phyloP scores from a whole-genome alignment of 2,888 invertebrate species.

The Erebia ligea region DNA sequence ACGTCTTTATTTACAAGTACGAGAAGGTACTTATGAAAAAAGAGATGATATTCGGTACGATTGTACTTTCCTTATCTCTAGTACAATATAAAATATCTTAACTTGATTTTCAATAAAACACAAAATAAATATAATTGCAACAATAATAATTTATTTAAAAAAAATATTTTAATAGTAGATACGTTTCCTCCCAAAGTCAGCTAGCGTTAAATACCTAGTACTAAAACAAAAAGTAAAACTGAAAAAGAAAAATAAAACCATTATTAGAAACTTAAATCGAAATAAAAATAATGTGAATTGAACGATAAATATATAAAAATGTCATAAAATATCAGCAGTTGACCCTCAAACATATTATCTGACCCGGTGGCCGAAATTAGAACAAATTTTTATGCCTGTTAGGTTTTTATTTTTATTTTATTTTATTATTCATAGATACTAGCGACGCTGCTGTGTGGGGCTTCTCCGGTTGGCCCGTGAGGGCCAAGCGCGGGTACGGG shows the following conservation, averaged over 20 bases:
- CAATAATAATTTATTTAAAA: not conserved
- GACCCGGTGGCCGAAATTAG: too few relatives aligned
- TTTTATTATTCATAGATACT: too few relatives aligned
- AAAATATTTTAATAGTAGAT: not conserved
- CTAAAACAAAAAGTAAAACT: slow-evolving; percentile 76
- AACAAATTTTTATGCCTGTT: too few relatives aligned
- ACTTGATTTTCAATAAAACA: not conserved
- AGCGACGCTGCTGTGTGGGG: too few relatives aligned
- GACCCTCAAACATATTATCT: too few relatives aligned
- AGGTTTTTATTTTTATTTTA: too few relatives aligned
- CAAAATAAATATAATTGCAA: not conserved
- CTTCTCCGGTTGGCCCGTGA: too few relatives aligned
- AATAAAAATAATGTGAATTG: not conserved
- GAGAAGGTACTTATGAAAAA: slow-evolving; percentile 41
- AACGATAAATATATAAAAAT: too few relatives aligned
- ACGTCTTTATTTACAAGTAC: slow-evolving; percentile 76
- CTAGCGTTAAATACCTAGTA: slow-evolving; percentile 38
- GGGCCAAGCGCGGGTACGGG: too few relatives aligned
- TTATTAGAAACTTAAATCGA: not conserved
- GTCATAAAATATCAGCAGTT: too few relatives aligned
- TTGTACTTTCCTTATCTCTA: too few relatives aligned
- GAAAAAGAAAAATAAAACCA: slow-evolving; percentile 52
- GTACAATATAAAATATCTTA: too few relatives aligned
- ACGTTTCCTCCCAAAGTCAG: slow-evolving; percentile 56
- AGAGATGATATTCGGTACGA: slow-evolving; percentile 40